A percentile compares a stretch with the other conserved stretches of the same genome.
Conservation (phyloP, 2,113 vertebrate genomes). For the Cairina moschata region DNA sequence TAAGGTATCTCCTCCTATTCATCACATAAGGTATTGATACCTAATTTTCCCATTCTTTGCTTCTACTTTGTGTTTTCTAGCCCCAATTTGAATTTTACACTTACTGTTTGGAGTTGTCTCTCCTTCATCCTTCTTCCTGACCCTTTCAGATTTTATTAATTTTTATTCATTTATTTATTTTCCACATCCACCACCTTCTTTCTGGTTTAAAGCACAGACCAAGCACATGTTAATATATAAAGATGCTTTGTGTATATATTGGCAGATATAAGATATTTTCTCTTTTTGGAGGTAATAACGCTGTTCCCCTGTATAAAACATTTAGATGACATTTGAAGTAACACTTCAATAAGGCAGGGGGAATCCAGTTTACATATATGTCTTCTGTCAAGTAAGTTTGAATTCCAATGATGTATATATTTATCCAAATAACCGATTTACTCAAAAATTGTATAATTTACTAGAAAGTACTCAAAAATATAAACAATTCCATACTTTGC, state of each 20-base stretch:
- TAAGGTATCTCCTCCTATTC: background rate
- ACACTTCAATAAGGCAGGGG: background rate
- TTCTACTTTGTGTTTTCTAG: background rate
- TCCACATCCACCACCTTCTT: background rate
- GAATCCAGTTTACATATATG: background rate
- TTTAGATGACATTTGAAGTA: background rate
- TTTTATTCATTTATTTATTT: background rate
- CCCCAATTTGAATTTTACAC: background rate
- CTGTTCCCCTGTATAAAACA: background rate
- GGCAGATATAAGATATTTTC: background rate
- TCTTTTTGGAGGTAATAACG: background rate
- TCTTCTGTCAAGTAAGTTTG: background rate
- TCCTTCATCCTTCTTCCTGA: background rate
- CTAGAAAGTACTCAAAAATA: background rate
- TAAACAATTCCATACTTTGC: background rate
- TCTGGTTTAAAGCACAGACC: background rate
- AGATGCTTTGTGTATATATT: background rate
- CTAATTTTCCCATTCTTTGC: background rate
- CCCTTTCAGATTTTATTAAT: background rate
- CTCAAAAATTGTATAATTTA: background rate
- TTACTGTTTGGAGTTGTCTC: background rate
- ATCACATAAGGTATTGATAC: background rate
- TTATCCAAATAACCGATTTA: background rate
- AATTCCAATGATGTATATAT: background rate
- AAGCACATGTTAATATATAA: background rate